Conservation (phyloP, 2,888 invertebrate genomes). For the Drosophila testacea region DNA sequence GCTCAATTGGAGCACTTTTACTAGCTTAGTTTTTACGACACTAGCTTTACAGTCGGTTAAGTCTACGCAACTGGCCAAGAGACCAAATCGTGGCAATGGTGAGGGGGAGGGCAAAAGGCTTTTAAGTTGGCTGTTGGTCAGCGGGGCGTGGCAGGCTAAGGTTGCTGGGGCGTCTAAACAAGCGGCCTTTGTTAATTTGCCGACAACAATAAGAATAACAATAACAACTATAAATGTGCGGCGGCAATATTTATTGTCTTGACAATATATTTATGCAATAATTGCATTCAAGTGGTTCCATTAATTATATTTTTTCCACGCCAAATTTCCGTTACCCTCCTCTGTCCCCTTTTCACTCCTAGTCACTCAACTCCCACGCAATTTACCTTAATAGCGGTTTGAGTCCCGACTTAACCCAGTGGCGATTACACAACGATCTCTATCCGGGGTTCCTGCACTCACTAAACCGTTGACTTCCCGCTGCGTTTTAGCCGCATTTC, state of each 20-base stretch:
- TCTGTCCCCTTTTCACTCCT: background rate
- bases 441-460: conserved; percentile 18
- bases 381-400: conserved; percentile 39
- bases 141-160: conserved; percentile 38
- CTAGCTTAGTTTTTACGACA: conserved; percentile 30
- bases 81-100: too few species aligned
- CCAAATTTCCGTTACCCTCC: conserved; percentile 9
- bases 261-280: conserved; percentile 78
- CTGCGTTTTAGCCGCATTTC: conserved; percentile 51
- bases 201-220: conserved; percentile 53
- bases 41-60: conserved; percentile 43
- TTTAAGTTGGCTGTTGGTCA: conserved; percentile 27
- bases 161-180: conserved; percentile 52
- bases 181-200: conserved; percentile 68
- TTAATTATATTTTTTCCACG: conserved; percentile 72
- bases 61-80: conserved; percentile 7
- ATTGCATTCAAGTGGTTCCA: conserved; percentile 77
- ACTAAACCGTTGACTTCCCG: conserved; percentile 24
- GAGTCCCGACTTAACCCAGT: conserved; percentile 29
- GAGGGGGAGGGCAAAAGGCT: background rate
- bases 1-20: conserved; percentile 1
- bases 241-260: conserved; percentile 69
- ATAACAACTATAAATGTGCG: conserved; percentile 40
- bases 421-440: conserved; percentile 35
- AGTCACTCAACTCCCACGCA: conserved; percentile 30